Evolutionary conservation across 2,113 vertebrate genomes (phyloP).

Genomic region (Romanogobio albipinnatus): DNA sequence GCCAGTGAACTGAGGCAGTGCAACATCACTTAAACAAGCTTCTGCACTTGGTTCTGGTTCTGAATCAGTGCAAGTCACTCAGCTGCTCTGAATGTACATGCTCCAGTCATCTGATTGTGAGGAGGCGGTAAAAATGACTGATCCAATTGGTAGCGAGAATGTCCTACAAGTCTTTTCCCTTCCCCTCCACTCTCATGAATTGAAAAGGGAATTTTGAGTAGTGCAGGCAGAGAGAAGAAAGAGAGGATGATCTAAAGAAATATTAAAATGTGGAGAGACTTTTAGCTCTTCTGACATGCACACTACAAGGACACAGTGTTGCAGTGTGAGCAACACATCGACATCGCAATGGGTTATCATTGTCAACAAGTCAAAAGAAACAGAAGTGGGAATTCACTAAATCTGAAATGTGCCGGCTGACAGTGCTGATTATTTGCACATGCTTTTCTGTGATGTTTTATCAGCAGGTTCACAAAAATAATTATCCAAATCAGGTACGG

Average conservation of each 20-base stretch:
- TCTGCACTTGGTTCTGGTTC: slow-evolving; percentile 33
- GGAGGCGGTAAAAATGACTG: slow-evolving; percentile 20
- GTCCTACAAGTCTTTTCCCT: slow-evolving; percentile 17
- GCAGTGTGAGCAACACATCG: background rate
- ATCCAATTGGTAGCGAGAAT: slow-evolving; percentile 34
- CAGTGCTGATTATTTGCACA: slow-evolving; percentile 3
- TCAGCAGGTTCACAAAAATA: background rate
- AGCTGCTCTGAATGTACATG: slow-evolving; percentile 17
- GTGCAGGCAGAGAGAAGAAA: slow-evolving; percentile 27
- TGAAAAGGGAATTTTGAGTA: slow-evolving; percentile 36
- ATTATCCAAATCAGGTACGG: background rate
- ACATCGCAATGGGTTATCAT: background rate
- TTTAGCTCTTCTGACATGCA: slow-evolving; percentile 31
- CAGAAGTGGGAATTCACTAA: background rate
- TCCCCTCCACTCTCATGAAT: slow-evolving; percentile 25
- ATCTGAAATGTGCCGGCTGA: background rate
- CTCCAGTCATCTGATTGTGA: slow-evolving; percentile 26
- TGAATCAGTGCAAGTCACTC: slow-evolving; percentile 32
- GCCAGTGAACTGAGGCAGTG: slow-evolving; percentile 26
- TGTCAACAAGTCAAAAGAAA: slow-evolving; percentile 20
- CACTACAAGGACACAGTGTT: slow-evolving; percentile 21
- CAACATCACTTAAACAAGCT: slow-evolving; percentile 31
- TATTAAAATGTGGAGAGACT: slow-evolving; percentile 29
- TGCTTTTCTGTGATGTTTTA: background rate
- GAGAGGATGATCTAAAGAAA: slow-evolving; percentile 15